Evolutionary conservation across 2,888 invertebrate genomes (phyloP).

Genomic region (Phanerotoma sp.): DNA sequence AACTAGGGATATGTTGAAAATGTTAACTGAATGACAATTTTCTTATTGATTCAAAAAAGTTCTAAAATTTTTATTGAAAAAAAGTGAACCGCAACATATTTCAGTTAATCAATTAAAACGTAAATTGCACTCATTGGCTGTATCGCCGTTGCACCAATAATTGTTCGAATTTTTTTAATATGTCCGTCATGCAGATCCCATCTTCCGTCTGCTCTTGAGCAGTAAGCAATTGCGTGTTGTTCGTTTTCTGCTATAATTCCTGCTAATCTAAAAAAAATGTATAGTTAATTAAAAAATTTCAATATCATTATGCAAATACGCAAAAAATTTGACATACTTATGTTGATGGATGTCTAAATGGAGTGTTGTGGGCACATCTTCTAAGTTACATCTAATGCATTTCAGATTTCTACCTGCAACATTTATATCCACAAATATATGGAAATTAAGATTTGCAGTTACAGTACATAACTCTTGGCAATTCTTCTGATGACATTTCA

Average conservation of each 20-base stretch:
- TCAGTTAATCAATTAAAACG: too few relatives aligned
- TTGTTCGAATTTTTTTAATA: not conserved
- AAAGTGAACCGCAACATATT: too few relatives aligned
- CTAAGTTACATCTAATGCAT: not conserved
- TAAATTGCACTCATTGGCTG: not conserved
- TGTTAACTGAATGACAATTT: too few relatives aligned
- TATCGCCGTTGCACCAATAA: not conserved
- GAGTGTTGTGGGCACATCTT: not conserved
- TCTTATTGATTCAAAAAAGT: too few relatives aligned
- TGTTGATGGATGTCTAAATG: not conserved
- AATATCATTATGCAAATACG: not conserved
- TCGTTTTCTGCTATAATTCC: not conserved
- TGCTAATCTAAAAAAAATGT: not conserved
- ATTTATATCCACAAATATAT: not conserved
- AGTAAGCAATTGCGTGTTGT: not conserved
- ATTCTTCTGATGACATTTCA: not conserved
- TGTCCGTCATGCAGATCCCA: not conserved
- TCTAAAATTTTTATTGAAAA: too few relatives aligned
- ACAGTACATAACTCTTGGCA: not conserved
- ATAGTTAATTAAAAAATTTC: not conserved
- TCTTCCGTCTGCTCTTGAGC: not conserved
- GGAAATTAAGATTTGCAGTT: not conserved
- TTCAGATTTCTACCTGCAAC: not conserved
- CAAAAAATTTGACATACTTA: not conserved
- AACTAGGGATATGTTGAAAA: too few relatives aligned